Evolutionary conservation across 1,140 invertebrate species (phyloP).

Genomic region (Aplysia californica): DNA sequence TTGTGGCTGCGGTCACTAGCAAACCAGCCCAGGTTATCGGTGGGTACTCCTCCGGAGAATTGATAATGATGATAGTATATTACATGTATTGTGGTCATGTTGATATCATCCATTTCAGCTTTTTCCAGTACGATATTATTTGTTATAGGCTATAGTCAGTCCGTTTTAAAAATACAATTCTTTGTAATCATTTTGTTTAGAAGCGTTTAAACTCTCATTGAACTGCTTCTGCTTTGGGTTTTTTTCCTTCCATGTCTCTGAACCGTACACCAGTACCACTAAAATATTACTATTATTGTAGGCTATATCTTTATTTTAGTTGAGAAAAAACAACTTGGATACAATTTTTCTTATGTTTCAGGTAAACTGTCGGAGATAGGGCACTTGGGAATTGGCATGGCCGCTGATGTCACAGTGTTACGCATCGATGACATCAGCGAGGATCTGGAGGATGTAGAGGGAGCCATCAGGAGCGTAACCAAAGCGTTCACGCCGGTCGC

Average conservation of each 20-base stretch:
- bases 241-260: no score
- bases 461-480: conserved; percentile 38
- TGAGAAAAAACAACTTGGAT: neutral
- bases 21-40: conserved; percentile 51
- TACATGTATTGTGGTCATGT: neutral
- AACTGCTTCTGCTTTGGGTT: neutral
- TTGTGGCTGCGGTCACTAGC: conserved; percentile 51
- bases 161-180: neutral
- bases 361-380: conserved; percentile 38
- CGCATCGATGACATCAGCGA: conserved; percentile 42
- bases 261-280: no score
- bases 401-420: conserved; percentile 56
- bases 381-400: conserved; percentile 42
- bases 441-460: conserved; percentile 47
- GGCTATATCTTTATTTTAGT: neutral
- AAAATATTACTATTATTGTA: neutral
- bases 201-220: neutral
- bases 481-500: conserved; percentile 48
- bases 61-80: neutral
- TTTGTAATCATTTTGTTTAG: neutral
- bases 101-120: neutral
- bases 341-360: conserved; percentile 1
- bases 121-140: neutral
- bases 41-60: no score
- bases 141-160: neutral